Evolutionary conservation across 1,140 invertebrate genomes (phyloP), one percentile per base, ranked within the genome.

Genomic region (Procambarus virginalis): DNA sequence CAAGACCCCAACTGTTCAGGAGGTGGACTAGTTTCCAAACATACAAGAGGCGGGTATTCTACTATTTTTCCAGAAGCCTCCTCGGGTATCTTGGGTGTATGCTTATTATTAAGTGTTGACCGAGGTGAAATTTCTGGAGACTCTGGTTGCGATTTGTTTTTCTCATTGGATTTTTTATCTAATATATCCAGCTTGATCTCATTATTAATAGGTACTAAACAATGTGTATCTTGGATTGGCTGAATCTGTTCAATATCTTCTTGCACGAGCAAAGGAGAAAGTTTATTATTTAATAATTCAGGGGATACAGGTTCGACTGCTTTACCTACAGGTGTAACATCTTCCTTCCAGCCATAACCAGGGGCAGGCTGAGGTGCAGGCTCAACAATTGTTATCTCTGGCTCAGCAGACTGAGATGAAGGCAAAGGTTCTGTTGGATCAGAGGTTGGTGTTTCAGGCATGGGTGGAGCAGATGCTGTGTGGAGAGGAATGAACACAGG

Each of bases 261-360:
- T 45, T 89, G 78, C 87, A 78, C 78, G 46, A 58, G 46, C 17
- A 22, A 17, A 77, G 55, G 49, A 34, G 73, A 46, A 46, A 78
- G 60, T 49, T 75, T 2, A 70, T 64, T n/a, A 51, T 51, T 45
- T 73, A n/a, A 34, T 2, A 73, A 22, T 49, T 81, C 77, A 12
- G 58, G 46, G 22, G 77, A 46, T 2, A 70, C 58, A n/a, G 86
- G 22, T 34, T 88, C 86, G 4, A n/a, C 4, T 20, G 86, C 86
- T 55, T 75, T 88, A 2, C 48, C 55, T 60, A 88, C 77, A 6
- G 78, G 86, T 46, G 48, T 58, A 46, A 75, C 2, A 51, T 88
- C 45, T 81, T 88, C 86, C 79, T 88, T 88, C 85, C 64, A 79
- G 12, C 77, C 77, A 80, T 70, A 79, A 34, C 49, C 45, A 22